Percentiles rank a stretch among this genome's conserved stretches.
Evolutionary conservation across 2,113 vertebrate species (phyloP).

Genomic region (Embiotoca jacksoni): DNA sequence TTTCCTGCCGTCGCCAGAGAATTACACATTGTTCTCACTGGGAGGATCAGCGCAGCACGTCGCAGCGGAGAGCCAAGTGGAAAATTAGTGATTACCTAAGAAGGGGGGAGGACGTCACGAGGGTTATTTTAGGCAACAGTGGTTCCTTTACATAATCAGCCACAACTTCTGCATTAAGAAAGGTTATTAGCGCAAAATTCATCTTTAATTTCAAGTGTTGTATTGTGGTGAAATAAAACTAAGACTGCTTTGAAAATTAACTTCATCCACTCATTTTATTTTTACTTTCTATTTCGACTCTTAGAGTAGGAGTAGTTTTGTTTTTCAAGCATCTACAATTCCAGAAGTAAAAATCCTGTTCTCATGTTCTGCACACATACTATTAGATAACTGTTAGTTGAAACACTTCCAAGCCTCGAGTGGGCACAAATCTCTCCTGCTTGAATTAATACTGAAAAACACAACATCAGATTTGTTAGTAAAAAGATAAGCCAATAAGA

Average conservation of each 20-base stretch:
- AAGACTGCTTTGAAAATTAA: too few species aligned
- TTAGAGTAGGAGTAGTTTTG: background rate
- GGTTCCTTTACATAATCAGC: slow-evolving; percentile 64
- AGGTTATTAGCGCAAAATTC: background rate
- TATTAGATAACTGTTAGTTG: background rate
- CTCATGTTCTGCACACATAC: background rate
- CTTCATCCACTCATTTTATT: background rate
- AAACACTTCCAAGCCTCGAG: background rate
- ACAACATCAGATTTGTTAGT: too few species aligned
- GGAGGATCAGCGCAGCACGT: slow-evolving; percentile 42
- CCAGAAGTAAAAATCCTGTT: background rate
- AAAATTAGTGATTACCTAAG: slow-evolving; percentile 63
- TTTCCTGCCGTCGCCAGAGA: slow-evolving; percentile 63
- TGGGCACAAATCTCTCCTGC: background rate
- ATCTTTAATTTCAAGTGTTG: too few species aligned
- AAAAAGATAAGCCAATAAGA: too few species aligned
- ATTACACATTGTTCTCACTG: slow-evolving; percentile 62
- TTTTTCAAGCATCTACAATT: background rate
- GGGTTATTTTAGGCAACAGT: slow-evolving; percentile 71
- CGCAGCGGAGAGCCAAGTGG: slow-evolving; percentile 53
- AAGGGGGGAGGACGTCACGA: slow-evolving; percentile 51
- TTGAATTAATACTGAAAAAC: too few species aligned
- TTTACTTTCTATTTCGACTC: background rate
- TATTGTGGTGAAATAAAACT: too few species aligned
- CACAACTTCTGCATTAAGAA: background rate